A percentile compares a stretch with the other conserved stretches of the same genome.
Evolutionary conservation across 2,113 vertebrate species (phyloP).

Genomic region (Lepisosteus oculatus): DNA sequence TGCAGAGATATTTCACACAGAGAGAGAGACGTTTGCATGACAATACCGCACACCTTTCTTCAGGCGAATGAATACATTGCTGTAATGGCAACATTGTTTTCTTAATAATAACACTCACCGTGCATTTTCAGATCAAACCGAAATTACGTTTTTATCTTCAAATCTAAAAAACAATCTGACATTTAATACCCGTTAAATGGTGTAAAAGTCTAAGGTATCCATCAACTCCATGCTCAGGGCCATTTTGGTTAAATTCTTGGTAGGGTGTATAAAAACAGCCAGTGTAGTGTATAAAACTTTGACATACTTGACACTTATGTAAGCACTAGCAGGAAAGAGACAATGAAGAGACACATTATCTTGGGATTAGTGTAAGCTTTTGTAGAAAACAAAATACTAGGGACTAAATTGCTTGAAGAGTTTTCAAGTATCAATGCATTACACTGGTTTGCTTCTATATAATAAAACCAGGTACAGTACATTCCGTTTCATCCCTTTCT

Average conservation of each 20-base stretch:
- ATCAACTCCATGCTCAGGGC: slow-evolving; percentile 54
- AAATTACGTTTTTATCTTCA: too few relatives aligned
- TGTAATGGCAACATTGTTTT: too few relatives aligned
- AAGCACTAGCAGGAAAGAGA: slow-evolving; percentile 46
- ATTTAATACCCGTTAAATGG: slow-evolving; percentile 25
- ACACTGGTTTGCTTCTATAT: too few relatives aligned
- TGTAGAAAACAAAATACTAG: slow-evolving; percentile 47
- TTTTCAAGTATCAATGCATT: background rate
- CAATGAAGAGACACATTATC: slow-evolving; percentile 61
- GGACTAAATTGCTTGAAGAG: slow-evolving; percentile 59
- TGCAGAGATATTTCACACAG: too few relatives aligned
- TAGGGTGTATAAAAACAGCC: slow-evolving; percentile 38
- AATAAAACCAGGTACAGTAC: too few relatives aligned
- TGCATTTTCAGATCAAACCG: too few relatives aligned
- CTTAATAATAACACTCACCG: too few relatives aligned
- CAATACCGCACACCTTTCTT: too few relatives aligned
- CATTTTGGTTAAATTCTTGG: slow-evolving; percentile 40
- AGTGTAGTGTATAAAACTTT: slow-evolving; percentile 42
- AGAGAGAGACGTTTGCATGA: too few relatives aligned
- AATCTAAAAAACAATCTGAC: too few relatives aligned
- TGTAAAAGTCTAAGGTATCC: slow-evolving; percentile 38
- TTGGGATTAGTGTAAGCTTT: slow-evolving; percentile 37
- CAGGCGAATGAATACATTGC: too few relatives aligned
- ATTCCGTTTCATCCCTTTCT: too few relatives aligned
- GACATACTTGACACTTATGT: slow-evolving; percentile 50